Base-by-base conservation (phyloP, 2,113 vertebrate genomes). In the Hippocampus guttulatus region DNA sequence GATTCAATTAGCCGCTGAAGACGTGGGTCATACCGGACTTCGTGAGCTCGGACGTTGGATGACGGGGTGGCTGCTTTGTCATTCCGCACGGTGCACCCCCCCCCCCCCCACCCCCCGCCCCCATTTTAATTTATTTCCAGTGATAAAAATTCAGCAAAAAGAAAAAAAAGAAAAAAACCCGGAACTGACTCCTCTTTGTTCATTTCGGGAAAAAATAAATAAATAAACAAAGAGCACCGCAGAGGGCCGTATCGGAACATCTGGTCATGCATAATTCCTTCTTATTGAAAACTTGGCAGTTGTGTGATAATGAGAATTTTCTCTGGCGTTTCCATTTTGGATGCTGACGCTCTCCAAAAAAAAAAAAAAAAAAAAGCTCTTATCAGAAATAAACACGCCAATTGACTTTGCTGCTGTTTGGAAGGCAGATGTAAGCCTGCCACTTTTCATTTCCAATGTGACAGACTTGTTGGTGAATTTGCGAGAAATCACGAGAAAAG, bases 201-300 rank as follows among this genome's bases (percentile, higher is more conserved):
- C 64, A 47, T 65, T 66, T 33, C 23, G 11, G 57, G 54, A 73
- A 65, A 41, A 65, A 67, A 21, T 66, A 67, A 47, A 30, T 57
- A 21, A 71, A 69, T 61, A 30, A 64, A 20, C 9, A 51, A 60
- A 73, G 43, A 14, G 82, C 45, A 51, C 77, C 81, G 67, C 4
- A 49, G 78, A 82, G 81, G 58, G 77, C 72, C 40, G 3, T 76
- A 87, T 87, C 84, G 18, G 87, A 84, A 82, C 86, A 91, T 89
- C 89, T 91, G 88, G 71, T 89, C 86, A 85, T 89, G 87, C 87
- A 90, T 90, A 90, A 90, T 90, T 90, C 83, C 84, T 84, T 80
- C 85, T 84, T 86, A 89, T 85, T 90, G 81, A 87, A 85, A 85
- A 76, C 83, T 88, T 83, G 80, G 84, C 86, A 77, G 49, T 76